Percentiles rank a stretch among this genome's conserved stretches.
Evolutionary conservation across 1,140 invertebrate species (phyloP).

Genomic region (Formica exsecta): DNA sequence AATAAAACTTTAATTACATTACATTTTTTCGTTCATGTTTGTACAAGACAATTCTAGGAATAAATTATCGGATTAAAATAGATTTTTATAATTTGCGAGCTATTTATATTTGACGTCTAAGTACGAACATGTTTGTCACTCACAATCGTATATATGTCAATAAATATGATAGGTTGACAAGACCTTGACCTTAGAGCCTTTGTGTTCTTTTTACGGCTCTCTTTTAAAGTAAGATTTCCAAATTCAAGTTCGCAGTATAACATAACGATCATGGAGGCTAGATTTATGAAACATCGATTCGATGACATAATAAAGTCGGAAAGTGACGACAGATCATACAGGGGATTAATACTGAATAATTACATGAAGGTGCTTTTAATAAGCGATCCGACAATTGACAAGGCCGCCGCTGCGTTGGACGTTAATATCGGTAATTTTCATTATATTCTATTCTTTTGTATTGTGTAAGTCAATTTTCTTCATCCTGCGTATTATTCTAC

Average conservation of each 20-base stretch:
- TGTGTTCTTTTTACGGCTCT: background rate
- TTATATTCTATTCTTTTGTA: background rate
- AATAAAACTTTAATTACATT: too few relatives aligned
- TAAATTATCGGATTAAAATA: too few relatives aligned
- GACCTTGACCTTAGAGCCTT: background rate
- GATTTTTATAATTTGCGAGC: too few relatives aligned
- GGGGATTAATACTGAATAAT: slow-evolving; percentile 94
- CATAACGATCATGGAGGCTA: background rate
- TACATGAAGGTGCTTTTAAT: slow-evolving; percentile 95
- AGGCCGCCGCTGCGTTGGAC: slow-evolving; percentile 94
- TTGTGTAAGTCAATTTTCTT: background rate
- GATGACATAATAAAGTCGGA: slow-evolving; percentile 92
- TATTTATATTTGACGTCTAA: too few relatives aligned
- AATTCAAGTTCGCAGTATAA: background rate
- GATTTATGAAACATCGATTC: slow-evolving; percentile 61
- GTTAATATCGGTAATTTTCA: slow-evolving; percentile 91
- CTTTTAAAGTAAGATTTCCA: background rate
- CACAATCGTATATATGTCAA: background rate
- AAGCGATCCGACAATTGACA: slow-evolving; percentile 96
- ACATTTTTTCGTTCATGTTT: too few relatives aligned
- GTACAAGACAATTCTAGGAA: too few relatives aligned
- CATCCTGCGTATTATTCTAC: background rate
- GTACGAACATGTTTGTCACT: too few relatives aligned
- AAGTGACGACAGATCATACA: slow-evolving; percentile 92
- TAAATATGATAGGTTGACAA: background rate